A percentile compares a stretch with the other conserved stretches of the same genome.
phyloP scores from a whole-genome alignment of 2,113 vertebrate genomes.

The Macquaria australasica region DNA sequence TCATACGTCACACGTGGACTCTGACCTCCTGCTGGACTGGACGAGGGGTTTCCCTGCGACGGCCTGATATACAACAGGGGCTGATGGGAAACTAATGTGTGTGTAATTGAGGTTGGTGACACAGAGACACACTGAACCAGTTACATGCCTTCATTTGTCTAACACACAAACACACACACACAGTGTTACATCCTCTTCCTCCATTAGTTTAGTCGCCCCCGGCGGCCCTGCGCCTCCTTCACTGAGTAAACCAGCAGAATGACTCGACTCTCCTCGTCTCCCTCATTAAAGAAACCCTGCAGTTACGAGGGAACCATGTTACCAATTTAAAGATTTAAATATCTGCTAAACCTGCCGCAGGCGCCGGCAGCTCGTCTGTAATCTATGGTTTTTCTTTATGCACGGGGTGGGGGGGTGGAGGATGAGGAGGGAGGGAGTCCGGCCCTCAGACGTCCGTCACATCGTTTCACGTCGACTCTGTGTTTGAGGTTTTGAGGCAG shows the following conservation, averaged over 20 bases:
- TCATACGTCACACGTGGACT: no score
- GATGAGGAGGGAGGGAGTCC: slow-evolving; percentile 51
- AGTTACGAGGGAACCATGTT: slow-evolving; percentile 88
- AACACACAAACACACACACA: not conserved
- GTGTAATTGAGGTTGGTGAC: slow-evolving; percentile 13
- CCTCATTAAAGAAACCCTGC: slow-evolving; percentile 91
- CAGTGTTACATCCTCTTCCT: not conserved
- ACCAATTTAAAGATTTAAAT: slow-evolving; percentile 95
- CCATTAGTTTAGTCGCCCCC: not conserved
- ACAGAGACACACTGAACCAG: slow-evolving; percentile 2
- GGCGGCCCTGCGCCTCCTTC: slow-evolving; percentile 24
- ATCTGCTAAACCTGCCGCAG: slow-evolving; percentile 90
- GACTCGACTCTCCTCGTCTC: slow-evolving; percentile 15
- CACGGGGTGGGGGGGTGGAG: slow-evolving; percentile 74
- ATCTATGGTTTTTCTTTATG: slow-evolving; percentile 89
- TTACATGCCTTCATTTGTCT: not conserved
- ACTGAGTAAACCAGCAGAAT: slow-evolving; percentile 38
- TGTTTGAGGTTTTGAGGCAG: no score
- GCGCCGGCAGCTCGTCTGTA: slow-evolving; percentile 88
- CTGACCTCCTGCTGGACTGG: no score
- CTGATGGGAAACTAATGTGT: slow-evolving; percentile 25
- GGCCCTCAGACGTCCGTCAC: slow-evolving; percentile 16
- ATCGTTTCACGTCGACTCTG: no score
- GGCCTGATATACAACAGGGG: not conserved
- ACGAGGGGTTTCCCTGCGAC: not conserved